These are phyloP conservation scores for Narcine bancroftii DNA, from an alignment of 2,113 vertebrate genomes.

Conservation along the genomic window DNA sequence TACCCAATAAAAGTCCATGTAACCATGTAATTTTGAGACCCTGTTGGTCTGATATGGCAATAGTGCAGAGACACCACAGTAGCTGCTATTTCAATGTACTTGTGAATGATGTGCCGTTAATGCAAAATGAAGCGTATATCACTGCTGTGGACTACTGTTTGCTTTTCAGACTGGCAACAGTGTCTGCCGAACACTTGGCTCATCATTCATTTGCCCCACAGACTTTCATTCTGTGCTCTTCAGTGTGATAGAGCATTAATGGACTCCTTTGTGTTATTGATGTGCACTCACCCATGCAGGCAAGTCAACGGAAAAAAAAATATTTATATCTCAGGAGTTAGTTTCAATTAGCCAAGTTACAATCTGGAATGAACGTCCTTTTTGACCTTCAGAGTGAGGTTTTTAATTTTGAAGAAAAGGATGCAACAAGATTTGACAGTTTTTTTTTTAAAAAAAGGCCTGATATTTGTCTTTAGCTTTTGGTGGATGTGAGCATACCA, in stretches of 20 bases:
- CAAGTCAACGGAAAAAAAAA: slow-evolving; percentile 51
- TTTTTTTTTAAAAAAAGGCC: too few relatives aligned
- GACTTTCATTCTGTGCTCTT: slow-evolving; percentile 51
- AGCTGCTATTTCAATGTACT: slow-evolving; percentile 2
- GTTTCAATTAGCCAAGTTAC: slow-evolving; percentile 57
- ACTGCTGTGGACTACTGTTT: slow-evolving; percentile 42
- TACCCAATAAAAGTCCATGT: slow-evolving; percentile 15
- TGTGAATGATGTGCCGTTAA: slow-evolving; percentile 18
- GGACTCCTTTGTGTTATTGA: slow-evolving; percentile 56
- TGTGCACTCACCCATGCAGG: slow-evolving; percentile 49
- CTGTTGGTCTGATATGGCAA: neutral
- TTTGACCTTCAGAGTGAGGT: slow-evolving; percentile 54
- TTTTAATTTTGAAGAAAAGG: slow-evolving; percentile 45
- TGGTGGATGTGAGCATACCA: slow-evolving; percentile 29
- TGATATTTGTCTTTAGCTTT: slow-evolving; percentile 31
- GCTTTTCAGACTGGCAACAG: slow-evolving; percentile 38
- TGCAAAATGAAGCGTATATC: slow-evolving; percentile 38
- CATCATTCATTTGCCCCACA: slow-evolving; percentile 47
- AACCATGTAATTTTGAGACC: slow-evolving; percentile 26
- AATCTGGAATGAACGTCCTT: slow-evolving; percentile 55
- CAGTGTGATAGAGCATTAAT: slow-evolving; percentile 61
- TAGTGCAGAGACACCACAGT: neutral
- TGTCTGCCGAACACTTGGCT: slow-evolving; percentile 45
- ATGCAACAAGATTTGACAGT: slow-evolving; percentile 49
- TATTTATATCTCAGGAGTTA: slow-evolving; percentile 44